Evolutionary conservation across 2,797 vertebrate species (phyloP).

Genomic region (Hyperoplus immaculatus): DNA sequence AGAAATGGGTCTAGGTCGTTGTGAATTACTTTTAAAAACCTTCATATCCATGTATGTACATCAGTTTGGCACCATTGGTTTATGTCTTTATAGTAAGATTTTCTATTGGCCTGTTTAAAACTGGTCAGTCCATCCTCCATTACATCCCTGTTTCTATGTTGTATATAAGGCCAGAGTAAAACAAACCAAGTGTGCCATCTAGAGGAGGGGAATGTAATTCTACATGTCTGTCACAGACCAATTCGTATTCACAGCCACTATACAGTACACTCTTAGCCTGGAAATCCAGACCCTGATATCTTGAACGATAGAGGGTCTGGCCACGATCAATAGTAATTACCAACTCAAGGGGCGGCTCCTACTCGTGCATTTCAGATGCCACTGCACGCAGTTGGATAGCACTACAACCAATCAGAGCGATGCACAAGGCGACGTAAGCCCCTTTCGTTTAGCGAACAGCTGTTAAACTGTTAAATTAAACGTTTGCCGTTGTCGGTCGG

Average conservation of each 20-base stretch:
- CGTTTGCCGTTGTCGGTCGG: too few species aligned
- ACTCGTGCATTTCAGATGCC: too few species aligned
- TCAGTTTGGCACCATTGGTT: background rate
- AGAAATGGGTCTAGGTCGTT: background rate
- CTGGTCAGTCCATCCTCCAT: background rate
- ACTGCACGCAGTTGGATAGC: too few species aligned
- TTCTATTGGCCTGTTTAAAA: background rate
- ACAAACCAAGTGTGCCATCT: conserved; percentile 26
- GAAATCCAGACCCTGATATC: too few species aligned
- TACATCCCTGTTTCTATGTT: background rate
- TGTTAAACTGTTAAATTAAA: too few species aligned
- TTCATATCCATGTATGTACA: background rate
- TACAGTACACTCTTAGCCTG: background rate
- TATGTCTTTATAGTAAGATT: background rate
- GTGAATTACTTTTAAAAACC: background rate
- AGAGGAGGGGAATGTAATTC: background rate
- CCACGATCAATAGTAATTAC: too few species aligned
- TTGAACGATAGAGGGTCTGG: too few species aligned
- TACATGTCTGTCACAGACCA: too few species aligned
- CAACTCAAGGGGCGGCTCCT: too few species aligned
- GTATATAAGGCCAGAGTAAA: background rate
- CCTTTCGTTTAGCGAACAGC: too few species aligned
- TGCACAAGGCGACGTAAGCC: too few species aligned
- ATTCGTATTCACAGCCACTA: background rate
- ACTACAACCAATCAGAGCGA: too few species aligned